Evolutionary conservation across 2,113 vertebrate species (phyloP).

Genomic region (Erythrolamprus reginae): DNA sequence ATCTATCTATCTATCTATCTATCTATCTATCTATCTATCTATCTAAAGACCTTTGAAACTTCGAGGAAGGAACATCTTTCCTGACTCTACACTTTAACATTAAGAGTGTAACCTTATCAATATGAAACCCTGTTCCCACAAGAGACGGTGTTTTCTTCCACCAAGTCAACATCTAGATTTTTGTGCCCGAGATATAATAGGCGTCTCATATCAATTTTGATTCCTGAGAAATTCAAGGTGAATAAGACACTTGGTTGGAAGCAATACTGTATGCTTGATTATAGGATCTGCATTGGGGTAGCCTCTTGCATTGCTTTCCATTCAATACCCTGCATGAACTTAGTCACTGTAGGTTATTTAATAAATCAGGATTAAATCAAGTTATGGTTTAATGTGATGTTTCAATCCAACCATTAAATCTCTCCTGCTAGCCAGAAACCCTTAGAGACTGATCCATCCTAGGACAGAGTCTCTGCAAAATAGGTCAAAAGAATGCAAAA

Average conservation of each 20-base stretch:
- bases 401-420: background rate
- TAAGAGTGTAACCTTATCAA: background rate
- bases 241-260: background rate
- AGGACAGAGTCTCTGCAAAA: background rate
- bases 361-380: background rate
- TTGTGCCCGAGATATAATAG: background rate
- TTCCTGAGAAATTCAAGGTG: background rate
- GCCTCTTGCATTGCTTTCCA: background rate
- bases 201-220: background rate
- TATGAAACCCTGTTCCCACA: background rate
- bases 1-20: too few species aligned
- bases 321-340: background rate
- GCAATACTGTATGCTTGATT: background rate
- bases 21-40: too few species aligned
- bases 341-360: background rate
- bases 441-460: background rate
- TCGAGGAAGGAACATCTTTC: background rate
- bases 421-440: background rate
- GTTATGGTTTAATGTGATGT: background rate
- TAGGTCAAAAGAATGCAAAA: conserved; percentile 3
- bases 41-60: background rate
- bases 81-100: background rate
- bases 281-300: background rate
- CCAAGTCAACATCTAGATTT: background rate
- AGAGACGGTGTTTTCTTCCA: background rate